A percentile compares a stretch with the other conserved stretches of the same genome.
phyloP scores from a whole-genome alignment of 1,140 invertebrate genomes.

The Bombyx mandarina region DNA sequence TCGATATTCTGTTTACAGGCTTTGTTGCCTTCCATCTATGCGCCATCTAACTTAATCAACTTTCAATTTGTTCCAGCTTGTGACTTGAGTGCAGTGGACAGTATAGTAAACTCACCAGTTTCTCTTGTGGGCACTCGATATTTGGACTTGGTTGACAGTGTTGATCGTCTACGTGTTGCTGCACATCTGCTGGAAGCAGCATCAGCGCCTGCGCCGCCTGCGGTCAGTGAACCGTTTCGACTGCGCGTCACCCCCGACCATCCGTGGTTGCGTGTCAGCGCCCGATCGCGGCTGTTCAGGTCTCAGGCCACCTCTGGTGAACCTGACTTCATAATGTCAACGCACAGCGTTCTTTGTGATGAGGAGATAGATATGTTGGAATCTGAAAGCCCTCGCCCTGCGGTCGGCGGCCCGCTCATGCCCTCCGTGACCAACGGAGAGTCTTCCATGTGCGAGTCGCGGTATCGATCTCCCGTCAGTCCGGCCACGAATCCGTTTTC shows the following conservation, averaged over 20 bases:
- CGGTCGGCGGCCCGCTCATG: constrained; percentile 76
- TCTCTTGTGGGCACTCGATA: constrained; percentile 77
- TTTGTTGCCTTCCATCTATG: not conserved
- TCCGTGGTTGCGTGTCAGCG: constrained; percentile 85
- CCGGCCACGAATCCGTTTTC: constrained; percentile 43
- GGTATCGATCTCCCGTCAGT: constrained; percentile 40
- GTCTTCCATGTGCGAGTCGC: constrained; percentile 31
- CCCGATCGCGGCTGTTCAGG: constrained; percentile 88
- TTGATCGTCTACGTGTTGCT: constrained; percentile 80
- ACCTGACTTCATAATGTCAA: constrained; percentile 91
- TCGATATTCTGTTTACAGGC: not conserved
- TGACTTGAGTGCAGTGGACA: constrained; percentile 60
- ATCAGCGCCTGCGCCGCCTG: constrained; percentile 72
- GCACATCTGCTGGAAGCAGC: constrained; percentile 84
- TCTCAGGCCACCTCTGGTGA: constrained; percentile 78
- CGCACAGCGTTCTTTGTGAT: constrained; percentile 83
- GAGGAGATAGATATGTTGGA: constrained; percentile 67
- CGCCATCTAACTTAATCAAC: not conserved
- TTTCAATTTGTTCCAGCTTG: constrained; percentile 50
- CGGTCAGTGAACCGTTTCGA: constrained; percentile 83
- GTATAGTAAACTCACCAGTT: constrained; percentile 39
- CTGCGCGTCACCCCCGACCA: constrained; percentile 81
- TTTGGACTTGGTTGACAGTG: constrained; percentile 84
- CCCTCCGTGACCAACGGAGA: constrained; percentile 76
- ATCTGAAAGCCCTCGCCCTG: constrained; percentile 37